Conservation (phyloP, 2,113 vertebrate species). For the Microtus pennsylvanicus region DNA sequence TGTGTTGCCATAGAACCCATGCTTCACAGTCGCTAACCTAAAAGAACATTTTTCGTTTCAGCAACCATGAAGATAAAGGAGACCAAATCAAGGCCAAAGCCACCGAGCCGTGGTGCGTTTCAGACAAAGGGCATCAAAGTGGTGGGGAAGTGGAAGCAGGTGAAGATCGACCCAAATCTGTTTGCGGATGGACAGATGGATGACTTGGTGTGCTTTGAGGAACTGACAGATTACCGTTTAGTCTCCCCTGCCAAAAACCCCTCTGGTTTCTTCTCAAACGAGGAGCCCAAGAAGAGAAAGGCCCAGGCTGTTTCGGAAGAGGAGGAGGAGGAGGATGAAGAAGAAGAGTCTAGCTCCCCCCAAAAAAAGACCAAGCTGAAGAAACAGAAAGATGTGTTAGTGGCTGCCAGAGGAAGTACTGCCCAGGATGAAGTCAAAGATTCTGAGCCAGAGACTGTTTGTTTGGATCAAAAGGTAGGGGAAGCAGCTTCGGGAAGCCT, state of each 20-base stretch:
- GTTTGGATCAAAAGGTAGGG: conserved; percentile 8
- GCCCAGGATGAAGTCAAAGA: not conserved
- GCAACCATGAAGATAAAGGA: conserved; percentile 90
- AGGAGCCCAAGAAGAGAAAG: conserved; percentile 88
- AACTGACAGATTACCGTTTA: conserved; percentile 93
- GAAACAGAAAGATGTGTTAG: conserved; percentile 75
- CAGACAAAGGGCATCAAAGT: conserved; percentile 90
- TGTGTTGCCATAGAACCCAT: not conserved
- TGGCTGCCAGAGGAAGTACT: conserved; percentile 3
- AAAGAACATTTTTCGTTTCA: conserved; percentile 5
- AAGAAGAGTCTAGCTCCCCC: conserved; percentile 49
- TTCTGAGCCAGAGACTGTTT: not conserved
- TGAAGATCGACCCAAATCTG: conserved; percentile 91
- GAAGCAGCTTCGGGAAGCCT: not conserved
- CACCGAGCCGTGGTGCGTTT: conserved; percentile 63
- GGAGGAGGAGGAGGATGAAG: not conserved
- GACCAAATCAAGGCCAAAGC: conserved; percentile 72
- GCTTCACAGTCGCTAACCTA: not conserved
- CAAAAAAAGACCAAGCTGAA: conserved; percentile 83
- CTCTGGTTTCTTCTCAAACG: conserved; percentile 75
- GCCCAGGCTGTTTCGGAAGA: conserved; percentile 67
- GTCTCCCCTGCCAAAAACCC: conserved; percentile 86
- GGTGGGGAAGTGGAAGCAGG: conserved; percentile 92
- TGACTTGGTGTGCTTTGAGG: conserved; percentile 95
- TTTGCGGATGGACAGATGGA: conserved; percentile 92